These are phyloP conservation scores for Ondatra zibethicus DNA, from an alignment of 2,113 vertebrate genomes.

Conservation along the genomic window DNA sequence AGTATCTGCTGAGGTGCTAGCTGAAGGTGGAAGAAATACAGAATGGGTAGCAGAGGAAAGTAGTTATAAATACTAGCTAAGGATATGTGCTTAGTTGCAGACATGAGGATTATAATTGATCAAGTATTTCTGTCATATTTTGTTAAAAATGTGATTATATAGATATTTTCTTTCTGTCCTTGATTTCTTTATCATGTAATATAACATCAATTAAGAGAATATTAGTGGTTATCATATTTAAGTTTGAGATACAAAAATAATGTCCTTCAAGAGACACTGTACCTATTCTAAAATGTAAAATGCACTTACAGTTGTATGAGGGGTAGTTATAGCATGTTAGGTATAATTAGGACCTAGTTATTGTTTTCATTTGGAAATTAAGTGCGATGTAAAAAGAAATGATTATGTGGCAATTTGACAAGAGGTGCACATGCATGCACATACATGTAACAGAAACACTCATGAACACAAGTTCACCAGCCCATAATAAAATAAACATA, in stretches of 20 bases:
- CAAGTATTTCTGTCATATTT: background rate
- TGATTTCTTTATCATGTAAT: background rate
- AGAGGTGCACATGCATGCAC: background rate
- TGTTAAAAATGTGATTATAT: background rate
- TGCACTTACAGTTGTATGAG: background rate
- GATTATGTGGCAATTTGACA: background rate
- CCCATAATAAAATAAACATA: no score
- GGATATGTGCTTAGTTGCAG: background rate
- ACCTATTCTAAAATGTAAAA: no score
- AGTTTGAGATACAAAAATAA: background rate
- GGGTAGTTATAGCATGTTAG: background rate
- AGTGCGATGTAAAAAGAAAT: background rate
- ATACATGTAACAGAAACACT: background rate
- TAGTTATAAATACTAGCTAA: background rate
- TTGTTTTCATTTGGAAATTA: background rate
- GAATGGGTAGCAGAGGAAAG: background rate
- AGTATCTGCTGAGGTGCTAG: background rate
- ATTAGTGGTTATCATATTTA: background rate
- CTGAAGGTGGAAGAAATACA: background rate
- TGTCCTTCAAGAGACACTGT: background rate
- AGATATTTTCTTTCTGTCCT: background rate
- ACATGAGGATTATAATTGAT: background rate
- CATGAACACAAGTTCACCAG: no score
- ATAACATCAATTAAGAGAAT: background rate
- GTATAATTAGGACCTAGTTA: background rate